Conservation (phyloP, 2,888 invertebrate genomes). For the Philaethria dido region DNA sequence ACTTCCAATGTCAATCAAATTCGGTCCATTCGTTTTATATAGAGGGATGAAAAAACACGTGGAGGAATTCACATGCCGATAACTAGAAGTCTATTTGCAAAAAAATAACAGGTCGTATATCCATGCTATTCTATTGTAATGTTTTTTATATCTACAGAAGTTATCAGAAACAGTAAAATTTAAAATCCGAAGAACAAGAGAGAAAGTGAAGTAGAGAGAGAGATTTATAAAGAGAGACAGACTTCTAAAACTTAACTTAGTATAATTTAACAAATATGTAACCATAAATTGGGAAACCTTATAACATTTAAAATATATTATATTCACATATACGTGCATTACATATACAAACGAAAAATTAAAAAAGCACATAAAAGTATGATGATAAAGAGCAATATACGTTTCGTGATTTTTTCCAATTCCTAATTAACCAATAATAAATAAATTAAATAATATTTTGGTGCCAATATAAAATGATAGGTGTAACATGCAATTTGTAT, state of each 20-base stretch:
- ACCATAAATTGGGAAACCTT: neutral
- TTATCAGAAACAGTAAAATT: too few relatives aligned
- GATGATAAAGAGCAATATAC: neutral
- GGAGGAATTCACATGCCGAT: slow-evolving; percentile 29
- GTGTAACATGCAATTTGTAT: slow-evolving; percentile 30
- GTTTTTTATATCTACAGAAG: neutral
- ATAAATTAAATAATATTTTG: neutral
- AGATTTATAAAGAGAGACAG: neutral
- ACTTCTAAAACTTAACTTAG: neutral
- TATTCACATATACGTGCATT: slow-evolving; percentile 2
- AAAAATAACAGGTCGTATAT: neutral
- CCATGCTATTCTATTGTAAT: slow-evolving; percentile 9
- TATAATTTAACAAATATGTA: neutral
- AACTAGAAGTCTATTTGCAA: slow-evolving; percentile 4
- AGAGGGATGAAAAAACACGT: slow-evolving; percentile 31
- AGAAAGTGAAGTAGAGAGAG: neutral
- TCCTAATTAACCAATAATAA: neutral
- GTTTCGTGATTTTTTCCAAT: neutral
- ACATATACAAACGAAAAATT: neutral
- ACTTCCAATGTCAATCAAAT: slow-evolving; percentile 38
- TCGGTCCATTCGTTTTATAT: slow-evolving; percentile 44
- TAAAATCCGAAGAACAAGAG: neutral
- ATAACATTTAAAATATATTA: neutral
- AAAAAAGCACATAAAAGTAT: slow-evolving; percentile 6
- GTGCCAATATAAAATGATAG: slow-evolving; percentile 24